Evolutionary conservation across 1,140 invertebrate genomes (phyloP), one percentile per base, ranked within the genome.

Genomic region (Drosophila kohkoa): DNA sequence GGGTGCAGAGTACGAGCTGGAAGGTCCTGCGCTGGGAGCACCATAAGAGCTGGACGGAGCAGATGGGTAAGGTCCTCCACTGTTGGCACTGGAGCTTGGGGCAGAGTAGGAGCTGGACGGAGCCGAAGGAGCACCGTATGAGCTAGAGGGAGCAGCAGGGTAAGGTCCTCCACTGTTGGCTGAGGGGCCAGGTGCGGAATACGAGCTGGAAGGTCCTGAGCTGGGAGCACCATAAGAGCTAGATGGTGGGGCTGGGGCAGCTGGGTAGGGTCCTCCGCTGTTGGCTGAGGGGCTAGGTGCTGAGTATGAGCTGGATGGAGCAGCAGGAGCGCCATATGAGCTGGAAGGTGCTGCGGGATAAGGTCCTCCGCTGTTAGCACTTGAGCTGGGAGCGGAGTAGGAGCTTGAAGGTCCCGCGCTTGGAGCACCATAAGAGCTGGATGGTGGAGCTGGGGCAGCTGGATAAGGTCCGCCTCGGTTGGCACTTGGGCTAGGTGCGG

Each of bases 111-210:
- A 83, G 1, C 73, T 74, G 0, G 81, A 80, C 0, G 80, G 80
- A 8, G 35, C 25, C 2, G 49, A 16, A 2, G 68, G 68, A 15
- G 51, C 68, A 1, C 68, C 59, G 15, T 81, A 74, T 1, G 77
- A 25, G 87, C 91, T 82, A 93, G 93, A 5, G 90, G 93, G 1
- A 46, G 75, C 81, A 0, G 80, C 41, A 3, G 60, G 81, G 8
- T 81, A 81, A 0, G 79, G 49, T 52, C 79, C 79, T 5, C 79
- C 79, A 3, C 62, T 58, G 58, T 43, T 81, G 11, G 41, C 41
- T 2, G 60, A 51, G 1, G 60, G 5, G 32, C 59, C 63, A 3
- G 72, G 77, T 1, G 59, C 59, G 7, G 43, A 45, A 15, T 62
- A 62, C 0, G 59, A 49, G 75, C 4, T 76, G 3, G 82, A 81